Base-by-base conservation (phyloP, 2,113 vertebrate genomes). In the Poeciliopsis prolifica region DNA sequence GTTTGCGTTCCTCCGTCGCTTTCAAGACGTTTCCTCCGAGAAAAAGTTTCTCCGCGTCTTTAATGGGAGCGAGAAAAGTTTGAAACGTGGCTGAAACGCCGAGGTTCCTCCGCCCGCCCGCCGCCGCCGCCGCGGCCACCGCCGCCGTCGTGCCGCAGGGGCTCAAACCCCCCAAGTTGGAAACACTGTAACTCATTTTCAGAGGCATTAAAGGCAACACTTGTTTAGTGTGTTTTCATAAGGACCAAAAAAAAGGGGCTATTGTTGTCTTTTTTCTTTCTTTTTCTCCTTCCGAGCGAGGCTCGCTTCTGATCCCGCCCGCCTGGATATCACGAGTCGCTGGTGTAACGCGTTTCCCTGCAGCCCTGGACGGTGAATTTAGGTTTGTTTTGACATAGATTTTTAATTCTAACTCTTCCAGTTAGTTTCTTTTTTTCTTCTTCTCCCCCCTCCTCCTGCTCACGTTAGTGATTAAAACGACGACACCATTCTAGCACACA, bases 41-140 rank as follows among this genome's bases (percentile, higher is more conserved):
- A 89, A 93, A 89, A 93, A 92, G 85, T 92, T 94, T 91, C 11
- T 67, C 54, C 11, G 65, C 70, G 79, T 86, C 69, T 83, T 74
- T 81, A 77, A 80, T 74, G 79, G 82, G 91, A 90, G 81, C 89
- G 82, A 85, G 90, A 87, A 91, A 94, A 95, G 90, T 94, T 95
- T 93, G 92, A 94, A 93, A 95, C 92, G 92, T 94, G 92, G 90
- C 92, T 84, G 87, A 72, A 76, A 65, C 15, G 81, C 83, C 28
- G 85, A 31, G 80, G 74, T 86, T 86, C 42, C 81, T 58, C 42
- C 72, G 44, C 61, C 51, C 48, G 72, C n/a, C n/a, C n/a, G n/a
- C n/a, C n/a, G n/a, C 87, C 2, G 65, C 65, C 77, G 84, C 35
- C 1, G 33, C 33, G 4, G 63, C 63, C 61, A 8, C 7, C n/a